Conservation (phyloP, 2,797 vertebrate species). For the Percopsis omiscomaycus region DNA sequence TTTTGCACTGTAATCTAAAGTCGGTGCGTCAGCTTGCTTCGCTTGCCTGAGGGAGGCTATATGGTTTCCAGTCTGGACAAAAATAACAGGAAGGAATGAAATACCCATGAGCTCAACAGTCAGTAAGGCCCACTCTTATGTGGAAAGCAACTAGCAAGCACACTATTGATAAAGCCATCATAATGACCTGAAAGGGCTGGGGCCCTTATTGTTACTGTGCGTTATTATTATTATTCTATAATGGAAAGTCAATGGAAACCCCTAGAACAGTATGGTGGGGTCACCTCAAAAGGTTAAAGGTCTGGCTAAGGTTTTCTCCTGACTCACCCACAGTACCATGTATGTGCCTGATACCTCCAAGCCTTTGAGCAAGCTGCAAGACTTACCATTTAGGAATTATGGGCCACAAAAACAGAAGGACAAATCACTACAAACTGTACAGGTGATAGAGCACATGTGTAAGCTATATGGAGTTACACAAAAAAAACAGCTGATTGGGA, state of each 20-base stretch:
- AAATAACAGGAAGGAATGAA: slow-evolving; percentile 76
- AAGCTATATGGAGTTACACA: not conserved
- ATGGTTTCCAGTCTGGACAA: slow-evolving; percentile 75
- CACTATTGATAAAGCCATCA: not conserved
- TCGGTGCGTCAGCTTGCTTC: slow-evolving; percentile 36
- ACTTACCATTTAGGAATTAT: too few species aligned
- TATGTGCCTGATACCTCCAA: not conserved
- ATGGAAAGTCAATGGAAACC: too few species aligned
- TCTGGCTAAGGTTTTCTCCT: too few species aligned
- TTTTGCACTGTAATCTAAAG: slow-evolving; percentile 31
- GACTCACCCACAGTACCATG: too few species aligned
- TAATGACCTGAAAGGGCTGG: too few species aligned
- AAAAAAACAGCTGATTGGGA: not conserved
- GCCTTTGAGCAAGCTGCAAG: not conserved
- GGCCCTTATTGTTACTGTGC: too few species aligned
- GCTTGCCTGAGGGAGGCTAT: slow-evolving; percentile 51
- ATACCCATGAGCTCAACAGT: slow-evolving; percentile 47
- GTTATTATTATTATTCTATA: too few species aligned
- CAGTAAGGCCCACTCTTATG: slow-evolving; percentile 18
- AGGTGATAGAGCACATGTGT: not conserved
- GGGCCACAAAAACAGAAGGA: too few species aligned
- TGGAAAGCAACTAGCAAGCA: slow-evolving; percentile 23
- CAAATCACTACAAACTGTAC: not conserved
- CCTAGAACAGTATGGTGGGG: too few species aligned
- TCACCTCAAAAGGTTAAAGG: too few species aligned